phyloP scores from a whole-genome alignment of 2,113 vertebrate genomes.

The Sphyrna mokarran region DNA sequence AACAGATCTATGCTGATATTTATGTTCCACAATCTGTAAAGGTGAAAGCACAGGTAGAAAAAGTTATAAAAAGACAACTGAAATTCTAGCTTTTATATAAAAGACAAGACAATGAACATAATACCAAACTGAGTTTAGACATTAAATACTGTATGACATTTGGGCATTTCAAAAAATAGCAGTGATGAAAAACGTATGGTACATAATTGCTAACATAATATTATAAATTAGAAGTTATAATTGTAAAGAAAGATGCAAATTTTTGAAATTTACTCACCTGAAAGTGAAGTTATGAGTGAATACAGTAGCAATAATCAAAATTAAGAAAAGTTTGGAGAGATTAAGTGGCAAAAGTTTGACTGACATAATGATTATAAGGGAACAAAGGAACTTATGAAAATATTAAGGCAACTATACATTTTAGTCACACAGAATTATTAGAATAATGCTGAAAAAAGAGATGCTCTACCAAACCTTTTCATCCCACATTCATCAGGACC shows the following conservation, averaged over 20 bases:
- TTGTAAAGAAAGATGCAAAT: background rate
- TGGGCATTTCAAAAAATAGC: background rate
- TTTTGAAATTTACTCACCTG: background rate
- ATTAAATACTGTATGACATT: background rate
- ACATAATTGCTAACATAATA: background rate
- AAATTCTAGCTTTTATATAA: background rate
- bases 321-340: background rate
- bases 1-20: background rate
- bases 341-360: background rate
- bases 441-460: background rate
- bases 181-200: background rate
- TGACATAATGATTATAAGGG: background rate
- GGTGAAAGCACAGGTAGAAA: too few relatives aligned
- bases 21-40: background rate
- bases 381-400: background rate
- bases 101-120: background rate
- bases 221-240: background rate
- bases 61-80: background rate
- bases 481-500: too few relatives aligned
- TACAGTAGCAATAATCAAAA: background rate
- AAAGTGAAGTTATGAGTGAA: background rate
- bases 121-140: background rate
- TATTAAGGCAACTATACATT: background rate
- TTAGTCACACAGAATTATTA: background rate
- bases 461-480: too few relatives aligned